Evolutionary conservation across 2,797 vertebrate species (phyloP), one percentile per base, ranked within the genome.

Genomic region (Brachyalestes nurse): DNA sequence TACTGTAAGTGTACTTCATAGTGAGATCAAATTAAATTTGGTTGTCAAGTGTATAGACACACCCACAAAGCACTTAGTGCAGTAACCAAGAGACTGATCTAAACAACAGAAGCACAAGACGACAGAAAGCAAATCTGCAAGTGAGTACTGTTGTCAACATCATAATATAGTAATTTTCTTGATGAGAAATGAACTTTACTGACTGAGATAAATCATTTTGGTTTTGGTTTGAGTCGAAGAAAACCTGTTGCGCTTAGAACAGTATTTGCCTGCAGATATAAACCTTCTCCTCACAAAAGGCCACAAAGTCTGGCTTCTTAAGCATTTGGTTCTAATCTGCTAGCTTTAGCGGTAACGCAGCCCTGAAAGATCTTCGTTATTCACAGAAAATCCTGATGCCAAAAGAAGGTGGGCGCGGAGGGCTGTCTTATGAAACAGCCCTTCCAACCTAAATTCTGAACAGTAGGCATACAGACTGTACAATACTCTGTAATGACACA

Each of bases 61-160:
- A 74, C 81, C 85, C 83, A 83, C 65, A 83, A 72, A 79, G 66
- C 72, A 79, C 64, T 64, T 34, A 80, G 82, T 85, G 82, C 84
- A 83, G 92, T 93, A 87, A 89, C 93, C 87, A 90, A 89, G 91
- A 88, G 90, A 91, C 90, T 85, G 72, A 79, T 81, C 83, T 85
- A 91, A 92, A 93, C 92, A 92, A 83, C 67, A 88, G 28, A 23
- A 25, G 64, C 19, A 55, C 40, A 69, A 73, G 53, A 79, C 42
- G 64, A 38, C 53, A 79, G 13, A n/a, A 47, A 81, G 47, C 34
- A 75, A 67, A 66, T 25, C 42, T 64, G 17, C 66, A 66, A 38
- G 84, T 75, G 65, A 86, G 78, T 79, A 28, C 34, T 69, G 51
- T 14, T 34, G 9, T 72, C 70, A 51, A 19, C 16, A 28, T 12